Evolutionary conservation across 1,140 invertebrate genomes (phyloP).

Genomic region (Drosophila oshimai): DNA sequence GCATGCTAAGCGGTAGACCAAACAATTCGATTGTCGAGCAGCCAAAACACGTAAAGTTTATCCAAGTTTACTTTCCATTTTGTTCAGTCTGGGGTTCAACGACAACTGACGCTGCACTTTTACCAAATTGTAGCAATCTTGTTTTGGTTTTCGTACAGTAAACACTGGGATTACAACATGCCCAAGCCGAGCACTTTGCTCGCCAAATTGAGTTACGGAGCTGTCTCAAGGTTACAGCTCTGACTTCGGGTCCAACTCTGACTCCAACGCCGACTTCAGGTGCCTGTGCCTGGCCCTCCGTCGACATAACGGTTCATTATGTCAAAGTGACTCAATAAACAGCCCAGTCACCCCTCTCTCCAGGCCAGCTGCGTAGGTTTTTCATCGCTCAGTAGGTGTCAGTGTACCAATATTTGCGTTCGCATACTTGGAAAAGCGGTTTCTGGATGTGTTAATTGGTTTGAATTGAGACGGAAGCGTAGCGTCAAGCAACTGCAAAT

Average conservation of each 20-base stretch:
- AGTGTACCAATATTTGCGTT: conserved; percentile 11
- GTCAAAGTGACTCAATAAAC: conserved; percentile 70
- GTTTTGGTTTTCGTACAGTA: conserved; percentile 12
- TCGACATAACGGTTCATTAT: conserved; percentile 77
- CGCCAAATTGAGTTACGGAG: conserved; percentile 50
- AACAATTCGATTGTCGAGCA: conserved; percentile 10
- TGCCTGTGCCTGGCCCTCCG: conserved; percentile 15
- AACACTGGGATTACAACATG: conserved; percentile 56
- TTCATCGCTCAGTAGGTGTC: conserved; percentile 2
- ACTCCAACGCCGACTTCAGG: conserved; percentile 16
- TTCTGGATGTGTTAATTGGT: conserved; percentile 1
- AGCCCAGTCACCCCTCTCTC: not conserved
- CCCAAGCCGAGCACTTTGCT: conserved; percentile 14
- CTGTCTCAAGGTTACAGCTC: conserved; percentile 64
- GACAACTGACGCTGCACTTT: conserved; percentile 77
- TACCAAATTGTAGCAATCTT: conserved; percentile 59
- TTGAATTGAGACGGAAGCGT: not conserved
- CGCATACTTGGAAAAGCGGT: conserved; percentile 1
- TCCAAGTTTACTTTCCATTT: conserved; percentile 64
- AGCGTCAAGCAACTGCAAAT: not conserved
- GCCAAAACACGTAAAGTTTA: not conserved
- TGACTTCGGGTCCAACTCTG: conserved; percentile 16
- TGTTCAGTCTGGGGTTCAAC: conserved; percentile 58
- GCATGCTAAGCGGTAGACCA: not conserved
- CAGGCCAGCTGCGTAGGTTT: conserved; percentile 12